Base-by-base conservation (phyloP, 2,113 vertebrate species). In the Amia ocellicauda region DNA sequence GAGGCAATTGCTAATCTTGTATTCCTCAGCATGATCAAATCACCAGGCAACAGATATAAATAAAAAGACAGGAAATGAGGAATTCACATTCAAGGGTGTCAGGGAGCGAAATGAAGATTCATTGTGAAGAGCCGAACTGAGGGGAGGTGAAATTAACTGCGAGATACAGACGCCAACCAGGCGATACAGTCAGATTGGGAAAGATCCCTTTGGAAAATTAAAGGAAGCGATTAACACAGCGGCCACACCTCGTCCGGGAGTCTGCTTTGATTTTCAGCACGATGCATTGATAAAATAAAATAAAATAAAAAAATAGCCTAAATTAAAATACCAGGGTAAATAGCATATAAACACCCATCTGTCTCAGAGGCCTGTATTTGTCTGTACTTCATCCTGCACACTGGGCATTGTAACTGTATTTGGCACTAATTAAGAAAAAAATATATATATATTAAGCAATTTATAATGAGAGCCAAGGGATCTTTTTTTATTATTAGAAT, bases 51-150 rank as follows among this genome's bases (percentile, higher is more conserved):
- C 92, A 92, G 89, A 90, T 90, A 93, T 91, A 93, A 93, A 94
- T 95, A 95, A 94, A 93, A 92, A 88, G 88, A 89, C 89, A 91
- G 91, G 91, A 93, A 93, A 94, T 93, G 92, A 93, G 91, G 91
- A 93, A 92, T 93, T 92, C 92, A 91, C 91, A 93, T 93, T 93
- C 90, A 92, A 92, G 90, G 88, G 90, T 94, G 93, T 94, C 91
- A 93, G 91, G 31, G 78, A 58, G 83, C 88, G 78, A 93, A 94
- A 94, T 93, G 93, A 93, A 93, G 91, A 93, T 93, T 93, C 92
- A 94, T 94, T 92, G 91, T 91, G 89, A 93, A 90, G 90, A 88
- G 89, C 80, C 80, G 29, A n/a, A 53, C 54, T 65, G 53, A 73
- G 83, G 70, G 84, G 83, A 85, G 74, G 85, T 83, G 54, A 88